Conservation (phyloP, 2,797 vertebrate genomes). For the Scyliorhinus canicula region DNA sequence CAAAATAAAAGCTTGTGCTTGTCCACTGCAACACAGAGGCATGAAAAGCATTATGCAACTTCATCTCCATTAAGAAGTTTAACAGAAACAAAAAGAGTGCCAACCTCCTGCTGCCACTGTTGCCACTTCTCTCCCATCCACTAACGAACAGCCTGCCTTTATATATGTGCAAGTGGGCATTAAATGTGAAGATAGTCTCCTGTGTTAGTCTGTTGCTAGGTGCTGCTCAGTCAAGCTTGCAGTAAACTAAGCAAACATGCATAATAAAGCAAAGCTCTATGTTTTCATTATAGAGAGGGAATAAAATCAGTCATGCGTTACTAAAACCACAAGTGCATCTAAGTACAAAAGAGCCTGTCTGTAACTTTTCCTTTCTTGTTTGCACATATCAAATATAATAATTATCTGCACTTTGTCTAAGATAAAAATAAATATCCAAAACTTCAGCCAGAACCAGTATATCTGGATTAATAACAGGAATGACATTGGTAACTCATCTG, state of each 20-base stretch:
- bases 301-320: neutral
- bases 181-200: conserved; percentile 23
- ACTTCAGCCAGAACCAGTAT: neutral
- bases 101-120: neutral
- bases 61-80: neutral
- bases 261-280: neutral
- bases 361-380: neutral
- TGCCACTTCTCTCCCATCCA: neutral
- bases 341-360: neutral
- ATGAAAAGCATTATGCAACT: neutral
- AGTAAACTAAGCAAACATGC: neutral
- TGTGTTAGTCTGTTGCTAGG: conserved; percentile 25
- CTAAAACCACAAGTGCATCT: neutral
- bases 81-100: neutral
- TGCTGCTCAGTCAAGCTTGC: conserved; percentile 14
- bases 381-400: neutral
- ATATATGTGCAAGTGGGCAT: neutral
- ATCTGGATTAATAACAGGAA: neutral
- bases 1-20: neutral
- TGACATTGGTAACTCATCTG: neutral
- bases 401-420: neutral
- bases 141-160: neutral
- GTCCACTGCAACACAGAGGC: neutral
- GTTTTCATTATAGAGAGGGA: neutral
- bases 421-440: neutral